These are phyloP conservation scores for Watsonalla binaria DNA, from an alignment of 2,888 invertebrate genomes.

Conservation along the genomic window DNA sequence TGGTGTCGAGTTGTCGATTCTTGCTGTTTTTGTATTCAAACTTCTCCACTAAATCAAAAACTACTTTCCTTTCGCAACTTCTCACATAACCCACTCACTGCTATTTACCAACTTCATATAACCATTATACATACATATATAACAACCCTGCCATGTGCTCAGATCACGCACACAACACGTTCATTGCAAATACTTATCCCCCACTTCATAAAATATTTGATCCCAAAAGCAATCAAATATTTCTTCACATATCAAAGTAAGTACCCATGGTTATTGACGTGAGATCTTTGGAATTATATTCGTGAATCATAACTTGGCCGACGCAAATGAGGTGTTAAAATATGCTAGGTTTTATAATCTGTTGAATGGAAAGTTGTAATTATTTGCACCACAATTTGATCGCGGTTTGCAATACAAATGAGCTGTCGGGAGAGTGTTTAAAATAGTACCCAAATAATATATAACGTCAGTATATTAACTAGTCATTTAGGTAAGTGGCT, in stretches of 20 bases:
- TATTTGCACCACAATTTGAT: too few relatives aligned
- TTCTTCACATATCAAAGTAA: slow-evolving; percentile 9
- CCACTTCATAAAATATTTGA: slow-evolving; percentile 18
- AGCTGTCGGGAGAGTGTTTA: too few relatives aligned
- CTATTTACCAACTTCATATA: neutral
- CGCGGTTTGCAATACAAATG: too few relatives aligned
- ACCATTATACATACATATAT: neutral
- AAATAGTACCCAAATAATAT: too few relatives aligned
- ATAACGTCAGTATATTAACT: too few relatives aligned
- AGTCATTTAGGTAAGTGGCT: too few relatives aligned
- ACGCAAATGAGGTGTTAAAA: too few relatives aligned
- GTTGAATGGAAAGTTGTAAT: too few relatives aligned
- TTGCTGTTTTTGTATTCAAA: slow-evolving; percentile 53
- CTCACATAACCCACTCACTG: slow-evolving; percentile 5
- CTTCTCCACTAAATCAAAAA: slow-evolving; percentile 56
- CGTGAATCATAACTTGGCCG: too few relatives aligned
- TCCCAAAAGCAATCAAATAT: slow-evolving; percentile 14
- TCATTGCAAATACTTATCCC: slow-evolving; percentile 16
- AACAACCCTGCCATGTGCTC: neutral
- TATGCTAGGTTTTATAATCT: too few relatives aligned
- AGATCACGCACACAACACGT: slow-evolving; percentile 2
- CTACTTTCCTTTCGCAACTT: slow-evolving; percentile 38
- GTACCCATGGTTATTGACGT: slow-evolving; percentile 14
- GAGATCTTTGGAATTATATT: slow-evolving; percentile 8
- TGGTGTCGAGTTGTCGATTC: slow-evolving; percentile 46